Evolutionary conservation across 2,113 vertebrate species (phyloP), one percentile per base, ranked within the genome.

Genomic region (Festucalex cinctus): DNA sequence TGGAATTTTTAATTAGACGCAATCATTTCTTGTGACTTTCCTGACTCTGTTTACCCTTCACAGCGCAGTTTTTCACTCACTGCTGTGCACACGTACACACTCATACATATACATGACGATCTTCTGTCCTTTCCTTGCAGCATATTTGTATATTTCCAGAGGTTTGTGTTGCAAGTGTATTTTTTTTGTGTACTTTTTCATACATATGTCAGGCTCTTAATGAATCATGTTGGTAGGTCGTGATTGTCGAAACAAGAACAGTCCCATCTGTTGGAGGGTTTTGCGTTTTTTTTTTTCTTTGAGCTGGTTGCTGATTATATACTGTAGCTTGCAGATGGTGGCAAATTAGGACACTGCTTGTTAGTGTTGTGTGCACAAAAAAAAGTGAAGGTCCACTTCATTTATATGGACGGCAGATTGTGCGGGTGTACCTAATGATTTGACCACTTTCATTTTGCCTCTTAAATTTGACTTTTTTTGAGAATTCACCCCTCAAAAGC

Each of bases 191-290:
- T 4, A 28, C 22, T 64, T 63, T 70, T 78, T 63, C 26, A 65
- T 49, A 77, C 63, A 70, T 53, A 69, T 76, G 77, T 73, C 79
- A 65, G 2, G 13, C 53, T 69, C 56, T 75, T 83, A 82, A 82
- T 80, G 73, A 80, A 79, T 80, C 70, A n/a, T 63, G 46, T 72
- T 76, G 61, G 75, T 80, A 74, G 76, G 44, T 79, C 83, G 71
- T 67, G 74, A 75, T 75, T 65, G 75, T 82, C 80, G 83, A 77
- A 22, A 54, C 68, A 77, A 39, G 58, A 68, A 53, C 35, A 56
- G 43, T 39, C 73, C 61, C 67, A 80, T 77, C 63, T 78, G 80
- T 76, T 69, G 46, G 49, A 73, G 16, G 26, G 54, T 57, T 54
- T 26, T 13, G 51, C 26, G 51, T 12, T 13, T 26, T 57, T 56